Evolutionary conservation across 30 jellyfish, hydroid and myxozoan genomes (phyloP).

Genomic region (Turritopsis dohrnii): DNA sequence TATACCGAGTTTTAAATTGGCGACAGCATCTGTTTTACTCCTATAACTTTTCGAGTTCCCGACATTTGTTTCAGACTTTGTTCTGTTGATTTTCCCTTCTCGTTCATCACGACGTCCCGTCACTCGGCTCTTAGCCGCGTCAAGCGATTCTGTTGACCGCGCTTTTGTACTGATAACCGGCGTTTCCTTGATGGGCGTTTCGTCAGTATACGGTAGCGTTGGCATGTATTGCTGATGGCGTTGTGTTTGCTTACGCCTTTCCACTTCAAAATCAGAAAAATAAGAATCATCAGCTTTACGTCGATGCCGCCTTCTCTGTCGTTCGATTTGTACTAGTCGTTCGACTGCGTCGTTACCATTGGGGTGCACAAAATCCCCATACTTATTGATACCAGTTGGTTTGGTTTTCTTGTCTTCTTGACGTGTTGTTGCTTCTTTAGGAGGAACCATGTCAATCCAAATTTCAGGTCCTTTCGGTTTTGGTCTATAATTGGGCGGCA

Average conservation of each 20-base stretch:
- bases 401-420: conserved; percentile 39
- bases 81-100: conserved; percentile 59
- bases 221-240: conserved; percentile 57
- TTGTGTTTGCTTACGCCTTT: conserved; percentile 82
- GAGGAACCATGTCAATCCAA: conserved; percentile 98
- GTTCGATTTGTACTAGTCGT: conserved; percentile 35
- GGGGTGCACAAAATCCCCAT: conserved; percentile 25
- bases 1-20: conserved; percentile 50
- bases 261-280: conserved; percentile 87
- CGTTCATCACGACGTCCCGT: conserved; percentile 89
- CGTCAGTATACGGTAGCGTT: conserved; percentile 52
- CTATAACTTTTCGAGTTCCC: conserved; percentile 35
- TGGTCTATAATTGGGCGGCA: conserved; percentile 75
- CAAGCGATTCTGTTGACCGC: conserved; percentile 73
- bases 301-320: conserved; percentile 41
- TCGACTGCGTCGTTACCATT: conserved; percentile 40
- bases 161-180: conserved; percentile 41
- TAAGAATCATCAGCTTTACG: conserved; percentile 84
- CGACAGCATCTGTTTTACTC: conserved; percentile 56
- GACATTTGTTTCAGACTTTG: conserved; percentile 82
- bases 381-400: conserved; percentile 6
- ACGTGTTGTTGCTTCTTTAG: conserved; percentile 64
- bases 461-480: conserved; percentile 63
- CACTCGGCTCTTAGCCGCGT: conserved; percentile 83
- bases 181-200: conserved; percentile 23